Base-by-base conservation (phyloP, 2,113 vertebrate species). In the Daubentonia madagascariensis region DNA sequence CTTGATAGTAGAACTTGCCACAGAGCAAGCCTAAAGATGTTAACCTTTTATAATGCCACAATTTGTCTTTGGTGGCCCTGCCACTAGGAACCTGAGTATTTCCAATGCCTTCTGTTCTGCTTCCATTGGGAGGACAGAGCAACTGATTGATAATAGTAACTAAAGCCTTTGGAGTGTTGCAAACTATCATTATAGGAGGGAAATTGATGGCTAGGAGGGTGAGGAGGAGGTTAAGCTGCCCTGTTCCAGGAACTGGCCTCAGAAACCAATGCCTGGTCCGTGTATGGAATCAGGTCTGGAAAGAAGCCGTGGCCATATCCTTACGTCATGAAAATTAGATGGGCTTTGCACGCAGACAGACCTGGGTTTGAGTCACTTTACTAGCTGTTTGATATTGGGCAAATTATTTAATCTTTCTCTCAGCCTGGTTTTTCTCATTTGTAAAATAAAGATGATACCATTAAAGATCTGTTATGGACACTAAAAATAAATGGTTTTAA, bases 1-100 rank as follows among this genome's bases (percentile, higher is more conserved):
- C 98, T 94, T 83, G 97, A 93, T 52, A 89, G 65, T 0, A 9
- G 92, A 80, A 96, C 9, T 37, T 97, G 85, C 76, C 48, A 22
- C 84, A 35, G 91, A 97, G 30, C 67, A n/a, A 95, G 48, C 95
- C 92, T 94, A 88, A 94, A 94, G 93, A 97, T 16, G 1, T 84
- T 91, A 97, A 95, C 3, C 25, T 97, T 97, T 68, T 57, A 40
- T 0, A 1, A 50, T 3, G 17, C 50, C n/a, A 37, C 4, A 72
- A n/a, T 63, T 30, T 22, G 25, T 86, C 12, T 89, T 67, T 2
- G 3, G 23, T 30, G n/a, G 35, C 17, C 76, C n/a, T 80, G n/a
- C 45, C 59, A 68, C 20, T 84, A 54, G 3, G 40, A 68, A 81
- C 20, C 43, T 28, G 91, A 94, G 65, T 65, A 7, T 30, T 96